These are phyloP conservation scores for Nemotelus pantherinus DNA, from an alignment of 2,888 invertebrate genomes.

Conservation along the genomic window DNA sequence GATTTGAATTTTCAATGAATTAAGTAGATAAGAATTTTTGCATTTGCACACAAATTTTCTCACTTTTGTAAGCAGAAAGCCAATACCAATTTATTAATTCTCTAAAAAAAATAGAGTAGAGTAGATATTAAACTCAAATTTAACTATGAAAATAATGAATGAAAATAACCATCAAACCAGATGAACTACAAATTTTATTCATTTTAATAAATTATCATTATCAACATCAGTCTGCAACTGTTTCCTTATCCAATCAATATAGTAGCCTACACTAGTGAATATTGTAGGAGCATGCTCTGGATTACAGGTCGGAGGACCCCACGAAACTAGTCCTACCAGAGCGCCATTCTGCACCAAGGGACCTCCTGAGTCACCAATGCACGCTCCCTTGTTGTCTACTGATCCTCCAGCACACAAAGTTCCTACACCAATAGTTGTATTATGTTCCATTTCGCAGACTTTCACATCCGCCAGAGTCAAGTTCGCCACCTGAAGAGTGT, in stretches of 20 bases:
- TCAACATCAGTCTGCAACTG: slow-evolving; percentile 1
- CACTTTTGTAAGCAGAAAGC: too few species aligned
- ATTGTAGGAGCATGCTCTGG: slow-evolving; percentile 57
- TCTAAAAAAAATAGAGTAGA: too few species aligned
- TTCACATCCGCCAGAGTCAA: slow-evolving; percentile 45
- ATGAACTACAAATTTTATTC: background rate
- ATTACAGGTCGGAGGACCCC: slow-evolving; percentile 61
- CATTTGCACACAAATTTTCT: too few species aligned
- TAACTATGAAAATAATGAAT: too few species aligned
- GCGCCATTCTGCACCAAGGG: slow-evolving; percentile 48
- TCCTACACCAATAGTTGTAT: slow-evolving; percentile 39
- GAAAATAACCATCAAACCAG: too few species aligned
- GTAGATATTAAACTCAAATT: too few species aligned
- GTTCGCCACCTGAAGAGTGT: slow-evolving; percentile 41
- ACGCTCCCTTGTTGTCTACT: slow-evolving; percentile 46
- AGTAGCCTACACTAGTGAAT: slow-evolving; percentile 59
- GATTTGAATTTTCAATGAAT: too few species aligned
- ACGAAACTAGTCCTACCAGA: slow-evolving; percentile 61
- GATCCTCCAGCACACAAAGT: slow-evolving; percentile 50
- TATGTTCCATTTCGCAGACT: slow-evolving; percentile 42
- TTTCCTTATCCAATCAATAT: slow-evolving; percentile 55
- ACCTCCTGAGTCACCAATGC: slow-evolving; percentile 54
- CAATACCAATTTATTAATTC: too few species aligned
- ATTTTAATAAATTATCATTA: slow-evolving; percentile 34
- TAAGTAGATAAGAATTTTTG: too few species aligned